Percentiles rank a stretch among this genome's conserved stretches.
Evolutionary conservation across 37 sponge, comb jelly and placozoan species (phyloP).

Genomic region (Oopsacas minuta): DNA sequence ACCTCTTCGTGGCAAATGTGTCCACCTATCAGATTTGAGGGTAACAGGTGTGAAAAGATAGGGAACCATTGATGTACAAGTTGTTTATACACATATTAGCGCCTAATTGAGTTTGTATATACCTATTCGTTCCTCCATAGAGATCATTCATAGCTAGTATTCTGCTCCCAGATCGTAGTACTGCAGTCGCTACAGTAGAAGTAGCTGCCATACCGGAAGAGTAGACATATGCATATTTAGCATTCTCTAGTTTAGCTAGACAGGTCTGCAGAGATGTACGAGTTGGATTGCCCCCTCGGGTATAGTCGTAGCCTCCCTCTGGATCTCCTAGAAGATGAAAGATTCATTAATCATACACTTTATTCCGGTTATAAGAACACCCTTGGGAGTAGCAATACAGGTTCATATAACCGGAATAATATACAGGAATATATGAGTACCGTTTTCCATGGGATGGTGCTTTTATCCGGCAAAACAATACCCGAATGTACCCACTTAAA

Average conservation of each 20-base stretch:
- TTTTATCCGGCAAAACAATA: too few relatives aligned
- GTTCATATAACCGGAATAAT: too few relatives aligned
- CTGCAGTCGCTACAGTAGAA: slow-evolving; percentile 35
- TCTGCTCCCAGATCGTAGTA: slow-evolving; percentile 71
- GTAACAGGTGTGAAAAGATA: too few relatives aligned
- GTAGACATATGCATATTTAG: slow-evolving; percentile 47
- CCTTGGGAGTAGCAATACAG: too few relatives aligned
- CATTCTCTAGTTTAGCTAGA: slow-evolving; percentile 70
- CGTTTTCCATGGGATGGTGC: not conserved
- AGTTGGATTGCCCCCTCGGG: slow-evolving; percentile 83
- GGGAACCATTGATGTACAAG: too few relatives aligned
- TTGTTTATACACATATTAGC: too few relatives aligned
- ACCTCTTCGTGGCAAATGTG: not conserved
- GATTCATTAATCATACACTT: not conserved
- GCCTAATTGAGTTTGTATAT: too few relatives aligned
- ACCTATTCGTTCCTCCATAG: slow-evolving; percentile 71
- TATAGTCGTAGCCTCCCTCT: slow-evolving; percentile 50
- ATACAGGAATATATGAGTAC: not conserved
- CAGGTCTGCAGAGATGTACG: slow-evolving; percentile 64
- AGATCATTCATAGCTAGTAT: slow-evolving; percentile 65
- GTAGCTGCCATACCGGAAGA: slow-evolving; percentile 77
- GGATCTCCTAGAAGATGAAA: not conserved
- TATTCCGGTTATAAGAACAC: too few relatives aligned
- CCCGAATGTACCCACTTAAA: too few relatives aligned
- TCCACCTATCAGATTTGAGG: too few relatives aligned